Percentiles rank a stretch among this genome's conserved stretches.
These are phyloP conservation scores for Rhinolophus ferrumequinum DNA, from an alignment of 2,113 vertebrate species.

Conservation along the genomic window DNA sequence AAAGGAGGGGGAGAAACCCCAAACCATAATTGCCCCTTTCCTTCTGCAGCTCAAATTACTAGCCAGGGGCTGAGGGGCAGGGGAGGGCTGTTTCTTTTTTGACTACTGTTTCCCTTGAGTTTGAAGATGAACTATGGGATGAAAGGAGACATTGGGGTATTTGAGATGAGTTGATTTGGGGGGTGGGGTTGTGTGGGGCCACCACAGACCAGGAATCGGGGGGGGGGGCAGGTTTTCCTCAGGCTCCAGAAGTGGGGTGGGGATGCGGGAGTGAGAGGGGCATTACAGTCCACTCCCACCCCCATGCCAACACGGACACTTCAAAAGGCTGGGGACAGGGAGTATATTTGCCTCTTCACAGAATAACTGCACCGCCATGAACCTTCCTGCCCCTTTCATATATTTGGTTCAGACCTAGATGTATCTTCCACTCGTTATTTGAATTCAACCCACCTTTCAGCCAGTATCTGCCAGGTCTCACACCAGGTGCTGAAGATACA, in stretches of 20 bases:
- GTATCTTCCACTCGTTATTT: neutral
- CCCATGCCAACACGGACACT: neutral
- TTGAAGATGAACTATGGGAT: slow-evolving; percentile 20
- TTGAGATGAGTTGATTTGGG: neutral
- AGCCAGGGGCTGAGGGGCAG: neutral
- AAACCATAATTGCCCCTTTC: slow-evolving; percentile 48
- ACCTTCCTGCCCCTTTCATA: neutral
- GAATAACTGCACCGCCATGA: neutral
- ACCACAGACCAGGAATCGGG: neutral
- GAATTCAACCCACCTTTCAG: neutral
- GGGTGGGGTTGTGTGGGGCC: neutral
- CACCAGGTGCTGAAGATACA: neutral
- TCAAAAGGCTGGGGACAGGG: neutral
- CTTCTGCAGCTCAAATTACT: slow-evolving; percentile 58
- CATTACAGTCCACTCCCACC: neutral
- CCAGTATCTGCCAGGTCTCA: neutral
- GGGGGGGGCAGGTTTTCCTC: neutral
- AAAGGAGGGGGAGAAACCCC: slow-evolving; percentile 59
- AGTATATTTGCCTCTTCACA: neutral
- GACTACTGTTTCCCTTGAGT: slow-evolving; percentile 65
- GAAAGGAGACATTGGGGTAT: neutral
- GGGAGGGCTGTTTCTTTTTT: neutral
- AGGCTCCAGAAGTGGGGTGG: neutral
- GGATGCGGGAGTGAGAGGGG: neutral
- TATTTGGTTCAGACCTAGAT: neutral